Evolutionary conservation across 2,888 invertebrate genomes (phyloP), one percentile per base, ranked within the genome.

Genomic region (Spicauda simplicius): DNA sequence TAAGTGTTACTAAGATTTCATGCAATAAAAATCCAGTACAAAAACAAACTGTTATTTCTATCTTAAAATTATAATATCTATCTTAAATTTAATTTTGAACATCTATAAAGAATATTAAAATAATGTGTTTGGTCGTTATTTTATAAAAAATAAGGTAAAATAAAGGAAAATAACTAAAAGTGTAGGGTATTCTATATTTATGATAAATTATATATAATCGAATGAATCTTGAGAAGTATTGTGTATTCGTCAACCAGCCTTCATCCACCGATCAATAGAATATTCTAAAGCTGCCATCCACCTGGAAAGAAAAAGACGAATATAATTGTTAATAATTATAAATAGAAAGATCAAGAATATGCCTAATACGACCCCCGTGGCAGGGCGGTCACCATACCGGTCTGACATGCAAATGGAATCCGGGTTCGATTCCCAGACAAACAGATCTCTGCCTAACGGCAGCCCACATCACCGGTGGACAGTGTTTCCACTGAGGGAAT

Each of bases 201-300:
- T 78, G 66, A 65, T 48, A 80, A 78, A 81, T 83, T 86, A 91
- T 81, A 88, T 77, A 80, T 84, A 82, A 74, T 88, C 84, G 76
- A 86, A 87, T 67, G 87, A 87, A 74, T 88, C 85, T 77, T 83
- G 80, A 59, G 78, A 80, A 67, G 73, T 72, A 12, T 79, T 73
- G 57, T 75, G 75, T 77, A 77, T 77, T 82, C 83, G 89, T 95
- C 95, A 95, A 93, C 95, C 95, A 78, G 97, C 96, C 90, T 97
- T 97, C 93, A 97, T 95, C 97, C 98, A 98, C 77, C 98, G 95
- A 88, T 98, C 98, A 91, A 98, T 98, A 69, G 98, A 98, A 86
- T 98, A 98, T 87, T 98, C 98, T 82, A 98, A 90, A 70, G 98
- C 98, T 71, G 98, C 97, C 86, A 98, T 95, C 98, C 98, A 98